Evolutionary conservation across 2,113 vertebrate genomes (phyloP).

Genomic region (Ardeotis arabs): DNA sequence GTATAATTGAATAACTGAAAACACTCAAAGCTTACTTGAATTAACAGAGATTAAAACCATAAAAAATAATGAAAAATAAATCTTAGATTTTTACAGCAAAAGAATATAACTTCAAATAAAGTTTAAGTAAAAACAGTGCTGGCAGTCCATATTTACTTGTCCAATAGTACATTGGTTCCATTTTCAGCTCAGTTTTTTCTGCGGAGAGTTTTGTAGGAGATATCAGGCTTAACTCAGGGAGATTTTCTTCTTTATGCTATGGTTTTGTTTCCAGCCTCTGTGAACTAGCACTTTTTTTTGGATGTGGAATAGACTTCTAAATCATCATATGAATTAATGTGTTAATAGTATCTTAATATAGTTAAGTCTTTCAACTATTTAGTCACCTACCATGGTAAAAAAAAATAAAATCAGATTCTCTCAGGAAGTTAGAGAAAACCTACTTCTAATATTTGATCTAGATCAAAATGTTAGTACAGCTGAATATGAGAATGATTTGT

Average conservation of each 20-base stretch:
- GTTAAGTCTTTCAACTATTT: neutral
- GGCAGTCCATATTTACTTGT: neutral
- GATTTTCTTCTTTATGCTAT: neutral
- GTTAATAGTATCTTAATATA: neutral
- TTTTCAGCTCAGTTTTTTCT: neutral
- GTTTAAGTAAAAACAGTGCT: neutral
- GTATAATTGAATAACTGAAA: constrained; percentile 70
- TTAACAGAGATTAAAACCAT: constrained; percentile 60
- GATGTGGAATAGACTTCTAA: neutral
- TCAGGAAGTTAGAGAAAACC: neutral
- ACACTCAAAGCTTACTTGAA: constrained; percentile 43
- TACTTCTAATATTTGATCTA: neutral
- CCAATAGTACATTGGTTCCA: neutral
- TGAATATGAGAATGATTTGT: neutral
- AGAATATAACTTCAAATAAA: neutral
- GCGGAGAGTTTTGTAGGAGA: neutral
- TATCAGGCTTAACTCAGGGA: neutral
- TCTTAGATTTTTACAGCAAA: neutral
- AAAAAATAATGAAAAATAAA: constrained; percentile 38
- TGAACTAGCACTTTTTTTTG: neutral
- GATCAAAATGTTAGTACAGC: neutral
- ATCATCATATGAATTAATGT: neutral
- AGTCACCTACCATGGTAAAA: neutral
- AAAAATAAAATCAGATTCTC: neutral
- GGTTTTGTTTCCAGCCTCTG: neutral